phyloP scores from a whole-genome alignment of 2,113 vertebrate species.

The Willisornis vidua region DNA sequence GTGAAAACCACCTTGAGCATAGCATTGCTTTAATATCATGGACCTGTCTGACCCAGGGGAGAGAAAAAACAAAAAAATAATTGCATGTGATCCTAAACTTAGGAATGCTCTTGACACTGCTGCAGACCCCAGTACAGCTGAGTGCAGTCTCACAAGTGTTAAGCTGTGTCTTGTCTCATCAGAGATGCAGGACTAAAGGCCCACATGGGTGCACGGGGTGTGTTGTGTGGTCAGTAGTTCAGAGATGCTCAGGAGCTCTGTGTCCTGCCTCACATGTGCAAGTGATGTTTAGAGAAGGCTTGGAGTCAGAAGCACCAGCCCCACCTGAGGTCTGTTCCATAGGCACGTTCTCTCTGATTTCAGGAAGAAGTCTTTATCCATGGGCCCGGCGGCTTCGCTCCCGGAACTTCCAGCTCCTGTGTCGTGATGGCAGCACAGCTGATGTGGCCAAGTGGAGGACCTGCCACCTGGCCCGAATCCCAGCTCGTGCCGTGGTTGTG shows the following conservation, averaged over 20 bases:
- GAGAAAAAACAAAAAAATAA: not conserved
- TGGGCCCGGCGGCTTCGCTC: constrained; percentile 79
- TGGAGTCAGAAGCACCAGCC: not conserved
- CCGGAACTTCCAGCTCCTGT: constrained; percentile 85
- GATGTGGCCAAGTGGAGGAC: constrained; percentile 76
- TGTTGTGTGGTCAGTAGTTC: not conserved
- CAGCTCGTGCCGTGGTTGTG: constrained; percentile 84
- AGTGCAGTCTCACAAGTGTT: not conserved
- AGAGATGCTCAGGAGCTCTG: not conserved
- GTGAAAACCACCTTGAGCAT: not conserved
- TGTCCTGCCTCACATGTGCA: not conserved
- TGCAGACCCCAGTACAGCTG: not conserved
- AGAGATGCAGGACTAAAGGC: not conserved
- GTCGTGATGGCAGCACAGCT: constrained; percentile 79
- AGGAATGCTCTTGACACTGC: not conserved
- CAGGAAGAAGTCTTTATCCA: constrained; percentile 70
- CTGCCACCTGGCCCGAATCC: constrained; percentile 87
- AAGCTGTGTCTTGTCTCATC: not conserved
- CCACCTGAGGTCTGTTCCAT: not conserved
- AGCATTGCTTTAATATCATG: not conserved
- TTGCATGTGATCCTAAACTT: not conserved
- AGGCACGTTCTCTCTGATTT: not conserved
- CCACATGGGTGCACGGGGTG: not conserved
- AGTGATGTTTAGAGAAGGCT: not conserved
- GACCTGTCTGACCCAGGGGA: not conserved